Evolutionary conservation across 2,113 vertebrate genomes (phyloP), one percentile per base, ranked within the genome.

Genomic region (Girardinichthys multiradiatus): DNA sequence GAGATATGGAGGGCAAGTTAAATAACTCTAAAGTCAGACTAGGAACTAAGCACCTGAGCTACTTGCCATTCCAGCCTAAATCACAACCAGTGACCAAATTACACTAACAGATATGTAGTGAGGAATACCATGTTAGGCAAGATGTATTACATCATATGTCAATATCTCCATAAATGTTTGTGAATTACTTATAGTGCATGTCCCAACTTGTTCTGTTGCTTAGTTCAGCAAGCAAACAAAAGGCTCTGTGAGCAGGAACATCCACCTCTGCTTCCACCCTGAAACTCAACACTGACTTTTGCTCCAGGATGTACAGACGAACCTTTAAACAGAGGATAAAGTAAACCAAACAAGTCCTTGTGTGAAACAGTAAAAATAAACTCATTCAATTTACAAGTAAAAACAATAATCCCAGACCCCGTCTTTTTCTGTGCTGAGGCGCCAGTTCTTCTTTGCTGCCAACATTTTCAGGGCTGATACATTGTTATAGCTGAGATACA

Each of bases 401-500:
- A 1, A n/a, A 1, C 1, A 21, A 1, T n/a, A 29, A 17, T 4
- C 30, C 62, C 58, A 39, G 88, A 97, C 97, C 94, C 97, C 90
- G 19, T 94, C 92, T 80, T 92, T 95, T 84, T 97, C 96, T 0
- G 94, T 94, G 48, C 92, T 96, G 0, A 97, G 94, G 0, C 70
- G 84, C 98, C 98, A 99, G 90, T 93, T 91, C 0, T 93, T 92
- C 79, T 93, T 95, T 77, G 96, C 95, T 17, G 96, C 93, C 0
- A 99, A 87, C 57, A 90, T 96, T 93, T 96, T 98, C 84, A 99
- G 93, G 0, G 97, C 96, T 8, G 95, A 97, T 57, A 99, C 95
- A 0, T 99, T 99, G 91, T 98, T 98, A 81, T 96, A 99, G 94
- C 97, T 99, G 81, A 99, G 93, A 83, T 97, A 99, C 57, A 98